Evolutionary conservation across 2,888 invertebrate genomes (phyloP).

Genomic region (Timandra comae): DNA sequence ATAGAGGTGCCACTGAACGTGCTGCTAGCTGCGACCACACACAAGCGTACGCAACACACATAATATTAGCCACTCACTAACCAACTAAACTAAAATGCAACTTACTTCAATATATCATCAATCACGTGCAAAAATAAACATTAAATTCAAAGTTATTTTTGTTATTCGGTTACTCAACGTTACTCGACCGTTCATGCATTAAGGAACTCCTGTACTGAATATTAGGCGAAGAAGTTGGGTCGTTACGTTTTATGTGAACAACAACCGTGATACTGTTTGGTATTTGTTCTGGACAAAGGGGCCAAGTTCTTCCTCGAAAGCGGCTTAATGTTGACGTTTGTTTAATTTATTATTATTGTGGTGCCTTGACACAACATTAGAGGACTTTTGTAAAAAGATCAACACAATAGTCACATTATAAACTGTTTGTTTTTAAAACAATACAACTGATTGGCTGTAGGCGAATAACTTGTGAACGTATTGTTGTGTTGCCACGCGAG

Average conservation of each 20-base stretch:
- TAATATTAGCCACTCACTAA: constrained; percentile 62
- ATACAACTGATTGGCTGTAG: constrained; percentile 57
- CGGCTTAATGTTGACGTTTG: background rate
- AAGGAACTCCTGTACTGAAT: background rate
- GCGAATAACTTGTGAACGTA: constrained; percentile 34
- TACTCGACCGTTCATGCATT: constrained; percentile 1
- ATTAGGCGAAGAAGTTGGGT: background rate
- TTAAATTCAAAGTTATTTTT: too few relatives aligned
- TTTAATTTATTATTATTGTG: background rate
- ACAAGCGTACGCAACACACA: constrained; percentile 68
- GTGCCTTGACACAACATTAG: constrained; percentile 5
- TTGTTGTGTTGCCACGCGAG: constrained; percentile 23
- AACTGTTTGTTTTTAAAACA: constrained; percentile 47
- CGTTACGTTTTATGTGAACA: background rate
- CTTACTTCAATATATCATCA: background rate
- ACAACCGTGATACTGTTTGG: background rate
- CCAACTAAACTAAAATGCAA: background rate
- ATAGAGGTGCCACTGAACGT: constrained; percentile 79
- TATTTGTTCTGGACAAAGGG: background rate
- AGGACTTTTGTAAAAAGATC: constrained; percentile 26
- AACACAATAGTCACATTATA: constrained; percentile 42
- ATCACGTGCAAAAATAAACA: background rate
- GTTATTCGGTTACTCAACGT: background rate
- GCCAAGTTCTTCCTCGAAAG: background rate
- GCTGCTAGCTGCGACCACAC: constrained; percentile 72